A percentile compares a stretch with the other conserved stretches of the same genome.
Conservation (phyloP, 2,113 vertebrate genomes). For the Chitala chitala region DNA sequence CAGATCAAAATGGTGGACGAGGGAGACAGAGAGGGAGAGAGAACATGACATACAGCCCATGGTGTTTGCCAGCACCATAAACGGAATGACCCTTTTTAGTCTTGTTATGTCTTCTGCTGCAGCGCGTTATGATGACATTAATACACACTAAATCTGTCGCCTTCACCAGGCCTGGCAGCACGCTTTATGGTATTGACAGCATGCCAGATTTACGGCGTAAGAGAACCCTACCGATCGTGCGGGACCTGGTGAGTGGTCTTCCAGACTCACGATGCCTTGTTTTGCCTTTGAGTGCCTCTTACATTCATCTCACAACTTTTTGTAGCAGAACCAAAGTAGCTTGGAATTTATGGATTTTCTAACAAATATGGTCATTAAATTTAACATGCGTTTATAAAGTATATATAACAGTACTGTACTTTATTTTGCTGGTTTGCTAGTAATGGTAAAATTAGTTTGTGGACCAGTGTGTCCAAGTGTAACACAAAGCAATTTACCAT, state of each 20-base stretch:
- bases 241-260: slow-evolving; percentile 88
- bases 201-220: slow-evolving; percentile 97
- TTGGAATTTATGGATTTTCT: too few species aligned
- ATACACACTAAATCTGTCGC: slow-evolving; percentile 62
- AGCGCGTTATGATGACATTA: slow-evolving; percentile 70
- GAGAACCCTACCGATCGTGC: slow-evolving; percentile 90
- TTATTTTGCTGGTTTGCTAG: too few species aligned
- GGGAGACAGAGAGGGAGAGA: background rate
- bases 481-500: too few species aligned
- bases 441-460: too few species aligned
- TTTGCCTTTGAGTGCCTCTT: slow-evolving; percentile 58
- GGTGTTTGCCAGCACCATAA: slow-evolving; percentile 49
- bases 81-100: slow-evolving; percentile 47
- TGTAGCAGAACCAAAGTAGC: too few species aligned
- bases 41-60: slow-evolving; percentile 44
- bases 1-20: background rate
- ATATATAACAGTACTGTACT: too few species aligned
- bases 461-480: too few species aligned
- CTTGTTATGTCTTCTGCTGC: slow-evolving; percentile 52
- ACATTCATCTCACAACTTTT: too few species aligned
- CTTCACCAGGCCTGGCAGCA: slow-evolving; percentile 71
- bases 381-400: too few species aligned
- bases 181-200: slow-evolving; percentile 95
- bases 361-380: too few species aligned
- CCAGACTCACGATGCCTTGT: slow-evolving; percentile 39